These are phyloP conservation scores for Hapalemur alaotrensis DNA, from an alignment of 2,797 vertebrate genomes.

Conservation along the genomic window DNA sequence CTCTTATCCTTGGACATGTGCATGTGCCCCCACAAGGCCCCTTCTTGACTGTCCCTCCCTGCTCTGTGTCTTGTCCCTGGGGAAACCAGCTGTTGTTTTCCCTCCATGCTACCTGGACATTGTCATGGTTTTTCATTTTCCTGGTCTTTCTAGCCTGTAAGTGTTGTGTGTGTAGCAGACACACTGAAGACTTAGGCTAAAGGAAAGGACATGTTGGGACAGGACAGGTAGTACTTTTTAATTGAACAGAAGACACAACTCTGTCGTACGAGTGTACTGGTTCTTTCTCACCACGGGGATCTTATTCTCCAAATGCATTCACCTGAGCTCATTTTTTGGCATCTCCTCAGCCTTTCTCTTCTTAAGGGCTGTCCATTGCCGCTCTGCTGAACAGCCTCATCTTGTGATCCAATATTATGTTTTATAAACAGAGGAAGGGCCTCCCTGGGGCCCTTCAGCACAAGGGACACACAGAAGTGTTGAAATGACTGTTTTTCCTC, in stretches of 20 bases:
- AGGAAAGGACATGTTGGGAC: too few species aligned
- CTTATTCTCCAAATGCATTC: not conserved
- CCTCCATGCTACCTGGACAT: not conserved
- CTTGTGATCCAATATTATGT: not conserved
- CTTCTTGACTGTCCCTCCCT: not conserved
- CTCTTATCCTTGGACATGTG: not conserved
- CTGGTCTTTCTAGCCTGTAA: not conserved
- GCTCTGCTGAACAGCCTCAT: not conserved
- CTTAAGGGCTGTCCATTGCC: too few species aligned
- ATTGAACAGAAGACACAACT: not conserved
- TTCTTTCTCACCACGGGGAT: rapidly evolving
- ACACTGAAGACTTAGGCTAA: not conserved
- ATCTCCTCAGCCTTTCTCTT: not conserved
- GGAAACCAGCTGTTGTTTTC: not conserved
- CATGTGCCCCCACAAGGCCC: rapidly evolving
- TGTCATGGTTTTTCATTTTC: not conserved
- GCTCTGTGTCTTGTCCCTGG: not conserved
- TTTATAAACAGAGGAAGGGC: not conserved
- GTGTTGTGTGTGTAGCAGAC: not conserved
- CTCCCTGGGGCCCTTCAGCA: not conserved
- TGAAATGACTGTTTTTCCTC: not conserved
- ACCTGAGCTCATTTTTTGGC: not conserved
- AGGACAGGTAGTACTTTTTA: not conserved
- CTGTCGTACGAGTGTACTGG: not conserved
- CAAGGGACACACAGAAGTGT: not conserved